Conservation (phyloP, 64 coral and sea anemone genomes). For the Stichodactyla helianthus region DNA sequence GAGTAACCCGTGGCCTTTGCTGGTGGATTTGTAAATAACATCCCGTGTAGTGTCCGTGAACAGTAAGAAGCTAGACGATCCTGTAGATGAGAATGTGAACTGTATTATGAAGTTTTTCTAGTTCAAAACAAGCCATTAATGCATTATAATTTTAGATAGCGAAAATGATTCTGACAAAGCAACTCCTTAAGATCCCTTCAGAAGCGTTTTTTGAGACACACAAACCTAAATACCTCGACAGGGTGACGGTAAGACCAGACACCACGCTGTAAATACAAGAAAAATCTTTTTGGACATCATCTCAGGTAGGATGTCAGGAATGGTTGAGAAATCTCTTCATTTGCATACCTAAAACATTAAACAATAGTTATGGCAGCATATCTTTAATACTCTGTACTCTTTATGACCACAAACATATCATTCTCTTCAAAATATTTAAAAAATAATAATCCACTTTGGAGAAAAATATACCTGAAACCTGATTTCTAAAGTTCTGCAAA, state of each 20-base stretch:
- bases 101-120: too few species aligned
- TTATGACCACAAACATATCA: too few species aligned
- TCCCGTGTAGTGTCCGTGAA: not conserved
- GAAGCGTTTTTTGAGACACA: too few species aligned
- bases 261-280: not conserved
- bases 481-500: too few species aligned
- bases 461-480: too few species aligned
- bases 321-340: not conserved
- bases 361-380: not conserved
- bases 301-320: not conserved
- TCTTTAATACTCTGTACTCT: too few species aligned
- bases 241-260: not conserved
- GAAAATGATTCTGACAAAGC: too few species aligned
- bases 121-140: not conserved
- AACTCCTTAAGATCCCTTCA: too few species aligned
- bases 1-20: not conserved
- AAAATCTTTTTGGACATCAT: not conserved
- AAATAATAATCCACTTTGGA: too few species aligned
- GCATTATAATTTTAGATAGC: too few species aligned
- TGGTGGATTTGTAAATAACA: not conserved
- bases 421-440: too few species aligned
- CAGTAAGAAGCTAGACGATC: not conserved
- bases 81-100: not conserved
- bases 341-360: not conserved
- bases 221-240: not conserved